These are phyloP conservation scores for Drosophila antonietae DNA, from an alignment of 2,888 invertebrate genomes.

Conservation along the genomic window DNA sequence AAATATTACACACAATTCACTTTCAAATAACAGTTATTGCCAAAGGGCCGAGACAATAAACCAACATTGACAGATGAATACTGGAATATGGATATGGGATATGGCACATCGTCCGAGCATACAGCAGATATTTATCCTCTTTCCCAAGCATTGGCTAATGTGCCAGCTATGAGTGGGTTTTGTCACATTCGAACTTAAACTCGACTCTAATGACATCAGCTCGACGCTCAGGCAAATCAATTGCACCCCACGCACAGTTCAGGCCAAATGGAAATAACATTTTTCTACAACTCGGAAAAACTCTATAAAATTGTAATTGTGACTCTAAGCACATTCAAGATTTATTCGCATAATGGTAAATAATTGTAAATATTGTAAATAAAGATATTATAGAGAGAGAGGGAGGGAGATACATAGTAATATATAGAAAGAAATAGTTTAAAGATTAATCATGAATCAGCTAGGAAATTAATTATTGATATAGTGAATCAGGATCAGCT, in stretches of 20 bases:
- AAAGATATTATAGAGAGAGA: neutral
- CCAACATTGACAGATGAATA: constrained; percentile 63
- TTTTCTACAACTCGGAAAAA: constrained; percentile 17
- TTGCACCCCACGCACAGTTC: constrained; percentile 10
- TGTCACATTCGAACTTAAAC: constrained; percentile 48
- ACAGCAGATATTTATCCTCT: neutral
- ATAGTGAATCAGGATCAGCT: no score
- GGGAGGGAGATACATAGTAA: neutral
- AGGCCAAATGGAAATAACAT: constrained; percentile 15
- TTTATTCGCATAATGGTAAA: neutral
- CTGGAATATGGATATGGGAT: constrained; percentile 26
- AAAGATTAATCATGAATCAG: no score
- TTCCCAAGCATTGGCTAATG: constrained; percentile 52
- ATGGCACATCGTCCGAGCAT: constrained; percentile 23
- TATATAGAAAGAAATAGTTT: neutral
- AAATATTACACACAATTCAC: constrained; percentile 80
- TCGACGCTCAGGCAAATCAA: constrained; percentile 3
- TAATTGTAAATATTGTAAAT: constrained; percentile 1
- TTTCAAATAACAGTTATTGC: constrained; percentile 63
- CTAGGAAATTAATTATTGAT: no score
- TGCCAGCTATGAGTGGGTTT: constrained; percentile 63
- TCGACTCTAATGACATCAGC: constrained; percentile 60
- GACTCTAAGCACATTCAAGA: neutral
- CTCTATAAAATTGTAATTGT: neutral
- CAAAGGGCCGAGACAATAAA: constrained; percentile 62